Evolutionary conservation across 1,140 invertebrate genomes (phyloP), one percentile per base, ranked within the genome.

Genomic region (Cotesia glomerata): DNA sequence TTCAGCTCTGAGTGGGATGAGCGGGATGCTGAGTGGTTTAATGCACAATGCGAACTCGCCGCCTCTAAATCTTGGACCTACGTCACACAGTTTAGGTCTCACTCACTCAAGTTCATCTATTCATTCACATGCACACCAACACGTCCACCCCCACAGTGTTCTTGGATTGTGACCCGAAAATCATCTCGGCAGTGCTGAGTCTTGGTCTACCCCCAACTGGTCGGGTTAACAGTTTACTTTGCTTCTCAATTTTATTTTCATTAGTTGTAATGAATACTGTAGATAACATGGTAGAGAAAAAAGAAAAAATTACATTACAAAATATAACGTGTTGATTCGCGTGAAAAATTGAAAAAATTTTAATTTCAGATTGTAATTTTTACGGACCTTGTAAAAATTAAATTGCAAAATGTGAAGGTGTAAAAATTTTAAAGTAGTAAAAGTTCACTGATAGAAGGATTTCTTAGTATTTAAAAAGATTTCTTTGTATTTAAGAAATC

Each of bases 11-110:
- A 74, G 75, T 1, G 76, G 80, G 1, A 79, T 84, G 72, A 72
- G 73, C 65, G 78, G 79, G 39, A 79, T 82, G 74, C 71, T 82
- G n/a, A 75, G 78, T 4, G 77, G 77, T 32, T 18, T 83, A 11
- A 77, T 81, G 74, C 79, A 80, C 59, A 75, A 76, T 45, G 75
- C 62, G 13, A 51, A 61, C 9, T 75, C 77, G 5, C 72, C 71
- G 18, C 77, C 77, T 64, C 39, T 71, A 39, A 70, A 51, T 71
- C 58, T 72, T 70, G 68, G 32, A 62, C 52, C 72, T 8, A 32
- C 64, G 62, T 51, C 62, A 26, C 72, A 75, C 66, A 62, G 35
- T 8, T 45, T 76, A n/a, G 49, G 49, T 69, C 56, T 74, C 9
- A 61, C 65, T 56, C 75, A 76, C 32, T 62, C 66, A 9, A 39